Evolutionary conservation across 2,888 invertebrate genomes (phyloP), one percentile per base, ranked within the genome.

Genomic region (Acanthoscelides obtectus): DNA sequence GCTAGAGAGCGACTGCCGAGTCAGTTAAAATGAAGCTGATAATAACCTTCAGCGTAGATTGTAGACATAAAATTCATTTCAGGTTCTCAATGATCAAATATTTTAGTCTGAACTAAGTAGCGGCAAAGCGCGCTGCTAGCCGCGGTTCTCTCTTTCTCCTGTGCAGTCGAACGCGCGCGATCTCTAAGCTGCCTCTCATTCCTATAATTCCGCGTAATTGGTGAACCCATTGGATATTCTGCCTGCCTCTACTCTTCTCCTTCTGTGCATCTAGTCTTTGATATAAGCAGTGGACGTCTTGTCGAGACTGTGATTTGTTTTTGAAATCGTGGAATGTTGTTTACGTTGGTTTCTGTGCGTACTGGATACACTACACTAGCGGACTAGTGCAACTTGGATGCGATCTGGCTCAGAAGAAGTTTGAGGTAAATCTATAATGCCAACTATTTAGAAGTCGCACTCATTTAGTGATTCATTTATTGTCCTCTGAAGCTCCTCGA

Each of bases 41-140:
- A 80, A 79, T 81, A 81, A 80, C 81, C 81, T 81, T 81, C 81
- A 78, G 77, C 79, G 79, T 80, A 78, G 79, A 81, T 81, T 79
- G 81, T 80, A 80, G 81, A 80, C 81, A 80, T 81, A 80, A 81
- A 81, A 80, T 81, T 80, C 80, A 80, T 80, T 81, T 81, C 81
- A 81, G 80, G 80, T 80, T 80, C 79, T 81, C 79, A 80, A 80
- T 81, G 80, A 79, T 81, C 79, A 78, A 81, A 81, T 81, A 81
- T 80, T 81, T 80, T 77, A 81, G 80, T 80, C 78, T 76, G 78
- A 75, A 80, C 78, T 80, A 76, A 79, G 81, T 79, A 79, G 81
- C 77, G 78, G 76, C 66, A 66, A 66, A 66, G 66, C 45, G 45
- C 45, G 45, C 12, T 45, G 45, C 45, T 45, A 45, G 45, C 45